phyloP scores from a whole-genome alignment of 2,888 invertebrate genomes.

The Scaptodrosophila latifasciaeformis region DNA sequence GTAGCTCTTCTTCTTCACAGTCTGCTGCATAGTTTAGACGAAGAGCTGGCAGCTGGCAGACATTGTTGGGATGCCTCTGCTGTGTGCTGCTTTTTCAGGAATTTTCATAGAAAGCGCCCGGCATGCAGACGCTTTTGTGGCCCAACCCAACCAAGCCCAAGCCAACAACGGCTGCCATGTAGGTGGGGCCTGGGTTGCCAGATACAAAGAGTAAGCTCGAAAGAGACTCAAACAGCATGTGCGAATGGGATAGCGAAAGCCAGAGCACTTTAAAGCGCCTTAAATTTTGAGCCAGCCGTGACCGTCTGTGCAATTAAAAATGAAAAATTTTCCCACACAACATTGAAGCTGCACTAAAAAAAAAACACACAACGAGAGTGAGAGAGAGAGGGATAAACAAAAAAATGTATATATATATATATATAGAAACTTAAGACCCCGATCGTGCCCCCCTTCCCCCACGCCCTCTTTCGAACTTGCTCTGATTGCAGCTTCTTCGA shows the following conservation, averaged over 20 bases:
- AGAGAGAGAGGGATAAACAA: slow-evolving; percentile 12
- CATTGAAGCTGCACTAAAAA: slow-evolving; percentile 20
- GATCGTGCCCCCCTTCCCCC: slow-evolving; percentile 7
- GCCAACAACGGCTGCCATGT: slow-evolving; percentile 51
- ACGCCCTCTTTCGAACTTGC: background rate
- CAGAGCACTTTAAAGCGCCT: slow-evolving; percentile 26
- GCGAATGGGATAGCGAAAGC: no score
- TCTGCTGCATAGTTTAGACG: slow-evolving; percentile 56
- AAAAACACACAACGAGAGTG: slow-evolving; percentile 5
- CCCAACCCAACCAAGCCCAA: slow-evolving; percentile 11
- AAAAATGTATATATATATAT: no score
- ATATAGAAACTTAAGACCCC: background rate
- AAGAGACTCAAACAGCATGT: no score
- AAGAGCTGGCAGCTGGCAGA: slow-evolving; percentile 23
- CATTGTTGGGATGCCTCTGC: slow-evolving; percentile 56
- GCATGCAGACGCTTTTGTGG: slow-evolving; percentile 57
- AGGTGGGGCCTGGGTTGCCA: slow-evolving; percentile 64
- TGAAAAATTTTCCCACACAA: slow-evolving; percentile 73
- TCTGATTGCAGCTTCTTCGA: no score
- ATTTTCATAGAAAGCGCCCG: slow-evolving; percentile 64
- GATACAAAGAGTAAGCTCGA: no score
- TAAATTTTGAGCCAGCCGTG: slow-evolving; percentile 38
- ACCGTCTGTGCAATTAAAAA: slow-evolving; percentile 65
- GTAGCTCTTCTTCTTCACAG: slow-evolving; percentile 27
- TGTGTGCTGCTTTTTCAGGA: slow-evolving; percentile 58